Conservation (phyloP, 1,140 invertebrate species). For the Drosophila pallidifrons region DNA sequence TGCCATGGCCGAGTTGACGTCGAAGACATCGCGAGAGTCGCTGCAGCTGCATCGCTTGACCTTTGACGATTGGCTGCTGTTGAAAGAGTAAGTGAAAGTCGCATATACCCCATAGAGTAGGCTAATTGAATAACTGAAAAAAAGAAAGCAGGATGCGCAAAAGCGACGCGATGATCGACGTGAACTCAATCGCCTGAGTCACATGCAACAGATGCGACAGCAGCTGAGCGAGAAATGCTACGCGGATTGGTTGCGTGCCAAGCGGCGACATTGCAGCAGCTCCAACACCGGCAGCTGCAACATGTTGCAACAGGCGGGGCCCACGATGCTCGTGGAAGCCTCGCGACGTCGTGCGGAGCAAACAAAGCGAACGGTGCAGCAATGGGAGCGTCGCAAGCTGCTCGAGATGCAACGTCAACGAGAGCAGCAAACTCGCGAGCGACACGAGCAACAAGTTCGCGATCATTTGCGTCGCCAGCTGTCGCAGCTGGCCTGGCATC, state of each 20-base stretch:
- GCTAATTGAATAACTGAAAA: background rate
- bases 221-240: constrained; percentile 34
- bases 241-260: constrained; percentile 38
- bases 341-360: background rate
- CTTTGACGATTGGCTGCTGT: constrained; percentile 32
- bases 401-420: constrained; percentile 7
- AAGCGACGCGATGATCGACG: constrained; percentile 14
- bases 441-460: constrained; percentile 6
- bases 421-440: constrained; percentile 2
- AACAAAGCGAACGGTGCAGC: background rate
- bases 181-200: constrained; percentile 6
- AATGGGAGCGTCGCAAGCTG: constrained; percentile 32
- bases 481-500: constrained; percentile 40
- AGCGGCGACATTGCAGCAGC: constrained; percentile 2
- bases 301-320: background rate
- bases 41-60: constrained; percentile 6
- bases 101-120: background rate
- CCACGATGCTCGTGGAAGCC: background rate
- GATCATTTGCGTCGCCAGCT: constrained; percentile 19
- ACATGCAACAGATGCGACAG: constrained; percentile 27
- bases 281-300: background rate
- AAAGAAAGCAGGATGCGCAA: background rate
- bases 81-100: constrained; percentile 26
- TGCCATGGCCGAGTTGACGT: too few species aligned
- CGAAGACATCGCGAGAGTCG: too few species aligned